Conservation (phyloP, 2,888 invertebrate species). For the Hyposoter didymator region DNA sequence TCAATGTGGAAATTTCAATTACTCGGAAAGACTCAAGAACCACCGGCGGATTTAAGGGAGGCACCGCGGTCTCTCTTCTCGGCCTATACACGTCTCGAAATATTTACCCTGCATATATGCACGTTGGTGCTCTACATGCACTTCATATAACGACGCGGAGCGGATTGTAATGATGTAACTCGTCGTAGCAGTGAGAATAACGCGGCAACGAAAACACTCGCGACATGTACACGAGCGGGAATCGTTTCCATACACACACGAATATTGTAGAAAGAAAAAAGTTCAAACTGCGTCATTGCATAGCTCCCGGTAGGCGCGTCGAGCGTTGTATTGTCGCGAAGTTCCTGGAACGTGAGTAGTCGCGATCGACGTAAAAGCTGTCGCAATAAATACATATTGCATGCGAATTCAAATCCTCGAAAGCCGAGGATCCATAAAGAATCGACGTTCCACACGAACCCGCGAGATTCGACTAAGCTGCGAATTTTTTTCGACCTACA, state of each 20-base stretch:
- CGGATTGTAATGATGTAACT: slow-evolving; percentile 62
- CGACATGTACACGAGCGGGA: background rate
- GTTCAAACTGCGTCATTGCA: slow-evolving; percentile 31
- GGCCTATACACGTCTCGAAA: background rate
- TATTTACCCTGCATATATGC: background rate
- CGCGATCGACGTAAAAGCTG: slow-evolving; percentile 44
- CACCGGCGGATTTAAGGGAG: background rate
- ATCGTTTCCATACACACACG: background rate
- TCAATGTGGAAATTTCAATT: background rate
- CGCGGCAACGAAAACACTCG: background rate
- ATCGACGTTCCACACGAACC: slow-evolving; percentile 58
- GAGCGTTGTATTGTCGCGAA: slow-evolving; percentile 57
- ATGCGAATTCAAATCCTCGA: background rate
- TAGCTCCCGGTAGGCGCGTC: slow-evolving; percentile 43
- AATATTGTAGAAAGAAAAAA: slow-evolving; percentile 19
- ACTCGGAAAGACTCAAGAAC: background rate
- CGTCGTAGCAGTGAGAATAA: slow-evolving; percentile 43
- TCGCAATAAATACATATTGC: background rate
- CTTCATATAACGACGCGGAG: background rate
- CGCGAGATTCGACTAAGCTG: slow-evolving; percentile 42
- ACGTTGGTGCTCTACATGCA: background rate
- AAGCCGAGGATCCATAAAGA: slow-evolving; percentile 45
- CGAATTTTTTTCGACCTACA: background rate
- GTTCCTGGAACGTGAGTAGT: slow-evolving; percentile 57
- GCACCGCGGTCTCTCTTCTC: too few species aligned